Evolutionary conservation across 30 jellyfish, hydroid and myxozoan species (phyloP), one percentile per base, ranked within the genome.

Genomic region (Chrysaora quinquecirrha): DNA sequence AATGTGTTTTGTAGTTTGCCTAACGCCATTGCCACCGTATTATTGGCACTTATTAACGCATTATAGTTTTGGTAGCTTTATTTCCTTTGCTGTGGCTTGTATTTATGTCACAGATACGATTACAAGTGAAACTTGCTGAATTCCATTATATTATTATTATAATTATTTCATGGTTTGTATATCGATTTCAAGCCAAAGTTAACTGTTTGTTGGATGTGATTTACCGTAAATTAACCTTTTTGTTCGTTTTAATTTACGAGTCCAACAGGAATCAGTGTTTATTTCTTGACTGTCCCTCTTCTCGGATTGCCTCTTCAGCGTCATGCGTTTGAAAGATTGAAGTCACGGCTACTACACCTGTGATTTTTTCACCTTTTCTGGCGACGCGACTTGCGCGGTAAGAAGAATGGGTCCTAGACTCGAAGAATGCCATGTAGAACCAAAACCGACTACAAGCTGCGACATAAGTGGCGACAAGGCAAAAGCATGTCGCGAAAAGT

Each of bases 51-150:
- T n/a, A 32, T 70, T 49, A 28, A 46, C 68, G 68, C 68, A 3
- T 52, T 67, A 30, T 68, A 64, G 25, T 47, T 35, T 78, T 82
- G 73, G 78, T 70, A 68, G 48, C 49, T 80, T 76, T 80, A 63
- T 80, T 82, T 82, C 73, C 21, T 82, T 58, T 30, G 79, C 85
- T 69, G 85, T 82, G 92, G 85, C 86, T 56, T 82, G 22, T 80
- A 80, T 33, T 61, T 66, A 10, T 52, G 68, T 58, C 92, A 69
- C 92, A 82, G 85, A 70, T 21, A 35, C 18, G 85, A 82, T 82
- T 82, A 68, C 92, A 82, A 82, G 92, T 82, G 65, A 68, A 69
- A 82, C 92, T 82, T 82, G 92, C 92, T 68, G 68, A 52, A 52
- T 4, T 52, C 19, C 19, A 52, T 38, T 3, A 14, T 38, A 38